phyloP scores from a whole-genome alignment of 2,888 invertebrate species.

The Parascotia fuliginaria region DNA sequence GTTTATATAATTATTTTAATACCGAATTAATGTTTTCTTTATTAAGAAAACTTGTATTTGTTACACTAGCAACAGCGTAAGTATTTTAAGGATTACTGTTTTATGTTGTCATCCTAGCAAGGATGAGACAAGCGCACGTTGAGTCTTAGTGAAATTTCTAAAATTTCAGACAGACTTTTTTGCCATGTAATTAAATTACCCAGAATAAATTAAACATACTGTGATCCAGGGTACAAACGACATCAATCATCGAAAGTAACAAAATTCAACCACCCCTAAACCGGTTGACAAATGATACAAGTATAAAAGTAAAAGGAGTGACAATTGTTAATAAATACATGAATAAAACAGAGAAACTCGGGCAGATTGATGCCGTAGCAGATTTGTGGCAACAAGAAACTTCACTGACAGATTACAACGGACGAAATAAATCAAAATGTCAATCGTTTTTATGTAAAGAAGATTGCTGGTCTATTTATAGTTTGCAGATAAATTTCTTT shows the following conservation, averaged over 20 bases:
- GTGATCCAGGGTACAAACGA: not conserved
- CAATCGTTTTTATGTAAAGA: constrained; percentile 40
- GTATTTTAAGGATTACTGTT: too few species aligned
- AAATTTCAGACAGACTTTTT: too few species aligned
- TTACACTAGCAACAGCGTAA: too few species aligned
- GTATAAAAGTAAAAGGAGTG: constrained; percentile 31
- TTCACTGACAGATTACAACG: constrained; percentile 59
- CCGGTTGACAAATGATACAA: constrained; percentile 22
- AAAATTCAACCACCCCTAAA: not conserved
- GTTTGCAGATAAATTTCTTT: constrained; percentile 14
- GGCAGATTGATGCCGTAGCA: constrained; percentile 55
- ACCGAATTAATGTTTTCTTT: too few species aligned
- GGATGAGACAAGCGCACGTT: too few species aligned
- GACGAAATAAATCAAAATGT: constrained; percentile 52
- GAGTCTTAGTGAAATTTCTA: too few species aligned
- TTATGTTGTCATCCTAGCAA: too few species aligned
- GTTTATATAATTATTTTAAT: too few species aligned
- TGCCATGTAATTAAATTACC: not conserved
- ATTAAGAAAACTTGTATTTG: too few species aligned
- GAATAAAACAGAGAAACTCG: constrained; percentile 50
- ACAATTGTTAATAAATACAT: constrained; percentile 55
- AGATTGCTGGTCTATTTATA: constrained; percentile 24
- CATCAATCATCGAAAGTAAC: not conserved
- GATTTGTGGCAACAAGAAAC: constrained; percentile 59
- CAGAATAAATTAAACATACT: not conserved